These are phyloP conservation scores for Riparia riparia DNA, from an alignment of 2,113 vertebrate genomes.

Conservation along the genomic window DNA sequence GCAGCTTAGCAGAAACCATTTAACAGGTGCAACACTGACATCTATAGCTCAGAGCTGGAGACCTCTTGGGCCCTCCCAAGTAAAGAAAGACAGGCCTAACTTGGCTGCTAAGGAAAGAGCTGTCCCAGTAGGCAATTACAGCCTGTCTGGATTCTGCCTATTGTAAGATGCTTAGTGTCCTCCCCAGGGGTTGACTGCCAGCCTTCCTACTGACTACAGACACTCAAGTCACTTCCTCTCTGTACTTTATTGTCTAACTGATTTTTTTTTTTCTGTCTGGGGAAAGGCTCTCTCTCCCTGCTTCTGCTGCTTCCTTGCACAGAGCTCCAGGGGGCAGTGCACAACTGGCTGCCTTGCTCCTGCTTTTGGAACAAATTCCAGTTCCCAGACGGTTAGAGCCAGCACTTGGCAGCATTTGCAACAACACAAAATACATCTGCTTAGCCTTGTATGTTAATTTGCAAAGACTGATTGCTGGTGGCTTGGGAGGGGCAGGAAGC, in stretches of 20 bases:
- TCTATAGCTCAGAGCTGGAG: neutral
- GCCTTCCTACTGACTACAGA: neutral
- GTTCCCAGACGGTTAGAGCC: neutral
- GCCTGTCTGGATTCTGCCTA: neutral
- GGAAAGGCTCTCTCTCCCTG: neutral
- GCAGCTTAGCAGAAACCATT: neutral
- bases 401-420: neutral
- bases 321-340: neutral
- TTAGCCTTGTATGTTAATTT: neutral
- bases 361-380: constrained; percentile 1
- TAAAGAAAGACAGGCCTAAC: neutral
- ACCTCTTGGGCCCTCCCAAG: neutral
- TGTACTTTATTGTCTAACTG: neutral
- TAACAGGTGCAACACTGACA: neutral
- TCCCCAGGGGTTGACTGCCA: neutral
- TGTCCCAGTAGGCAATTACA: neutral
- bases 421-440: constrained; percentile 10
- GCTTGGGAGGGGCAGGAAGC: neutral
- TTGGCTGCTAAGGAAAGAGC: neutral
- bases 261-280: neutral
- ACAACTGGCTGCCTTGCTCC: neutral
- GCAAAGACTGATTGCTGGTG: neutral
- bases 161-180: neutral
- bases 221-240: neutral
- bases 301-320: neutral